Percentiles rank a stretch among this genome's conserved stretches.
Conservation (phyloP, 2,888 invertebrate genomes). For the Caenorhabditis becei region DNA sequence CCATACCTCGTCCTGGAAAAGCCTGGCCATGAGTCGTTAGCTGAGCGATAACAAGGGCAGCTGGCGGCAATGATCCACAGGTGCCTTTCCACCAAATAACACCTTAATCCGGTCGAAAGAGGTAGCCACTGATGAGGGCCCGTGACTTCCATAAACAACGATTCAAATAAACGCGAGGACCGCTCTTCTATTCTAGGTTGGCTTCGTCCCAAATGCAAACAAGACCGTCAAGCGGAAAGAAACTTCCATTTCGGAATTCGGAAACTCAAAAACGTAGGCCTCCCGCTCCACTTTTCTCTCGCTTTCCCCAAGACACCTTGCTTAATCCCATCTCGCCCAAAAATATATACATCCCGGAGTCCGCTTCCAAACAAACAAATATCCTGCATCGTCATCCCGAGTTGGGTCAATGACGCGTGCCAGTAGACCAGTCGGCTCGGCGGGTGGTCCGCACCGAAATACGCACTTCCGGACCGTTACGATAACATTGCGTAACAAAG, state of each 20-base stretch:
- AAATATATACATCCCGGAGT: constrained; percentile 43
- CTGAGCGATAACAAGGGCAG: constrained; percentile 54
- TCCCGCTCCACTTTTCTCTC: constrained; percentile 1
- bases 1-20: constrained; percentile 44
- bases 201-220: constrained; percentile 57
- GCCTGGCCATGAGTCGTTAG: constrained; percentile 26
- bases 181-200: constrained; percentile 43
- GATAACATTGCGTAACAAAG: constrained; percentile 59
- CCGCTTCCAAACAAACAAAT: constrained; percentile 37
- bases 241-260: constrained; percentile 57
- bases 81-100: constrained; percentile 55
- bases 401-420: constrained; percentile 22
- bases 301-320: constrained; percentile 33
- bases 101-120: constrained; percentile 49
- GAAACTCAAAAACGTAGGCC: constrained; percentile 57
- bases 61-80: constrained; percentile 54
- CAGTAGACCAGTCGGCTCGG: constrained; percentile 15
- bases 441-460: constrained; percentile 54
- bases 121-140: constrained; percentile 35
- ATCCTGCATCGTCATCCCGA: background rate
- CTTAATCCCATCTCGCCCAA: constrained; percentile 41
- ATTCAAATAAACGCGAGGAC: constrained; percentile 25
- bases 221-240: constrained; percentile 61
- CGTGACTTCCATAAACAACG: constrained; percentile 46
- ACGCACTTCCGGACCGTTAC: constrained; percentile 54